Evolutionary conservation across 1,140 invertebrate species (phyloP).

Genomic region (Sycobia sp.): DNA sequence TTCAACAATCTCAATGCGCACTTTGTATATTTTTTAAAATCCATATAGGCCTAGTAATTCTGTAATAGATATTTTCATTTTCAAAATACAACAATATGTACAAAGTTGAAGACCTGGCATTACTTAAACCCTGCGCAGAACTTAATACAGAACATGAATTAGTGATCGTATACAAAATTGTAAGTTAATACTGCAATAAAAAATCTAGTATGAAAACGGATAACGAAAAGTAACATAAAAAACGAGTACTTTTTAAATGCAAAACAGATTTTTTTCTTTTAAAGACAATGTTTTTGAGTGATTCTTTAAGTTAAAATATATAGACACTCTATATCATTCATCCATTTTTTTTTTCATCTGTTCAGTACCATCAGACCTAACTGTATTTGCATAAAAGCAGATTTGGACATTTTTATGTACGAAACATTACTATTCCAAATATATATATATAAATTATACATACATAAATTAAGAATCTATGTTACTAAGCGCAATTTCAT

Average conservation of each 20-base stretch:
- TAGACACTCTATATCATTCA: constrained; percentile 27
- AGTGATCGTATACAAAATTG: constrained; percentile 18
- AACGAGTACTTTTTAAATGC: constrained; percentile 24
- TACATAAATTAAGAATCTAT: constrained; percentile 44
- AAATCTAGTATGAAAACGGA: constrained; percentile 27
- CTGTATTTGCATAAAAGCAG: constrained; percentile 23
- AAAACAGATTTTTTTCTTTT: constrained; percentile 15
- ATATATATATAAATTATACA: constrained; percentile 39
- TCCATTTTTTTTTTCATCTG: constrained; percentile 20
- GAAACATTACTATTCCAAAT: constrained; percentile 35
- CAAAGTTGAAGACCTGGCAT: constrained; percentile 25
- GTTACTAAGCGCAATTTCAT: constrained; percentile 42
- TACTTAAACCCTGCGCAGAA: constrained; percentile 5
- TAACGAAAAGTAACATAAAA: constrained; percentile 6
- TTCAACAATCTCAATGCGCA: constrained; percentile 26
- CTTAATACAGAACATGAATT: constrained; percentile 6
- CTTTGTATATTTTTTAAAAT: constrained; percentile 25
- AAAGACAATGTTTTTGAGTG: constrained; percentile 10
- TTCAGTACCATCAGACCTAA: constrained; percentile 9
- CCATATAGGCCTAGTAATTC: constrained; percentile 26
- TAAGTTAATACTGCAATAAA: constrained; percentile 30
- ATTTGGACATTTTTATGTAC: constrained; percentile 18
- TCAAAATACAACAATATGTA: constrained; percentile 35
- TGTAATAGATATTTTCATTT: constrained; percentile 27
- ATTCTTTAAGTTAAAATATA: constrained; percentile 22